phyloP scores from a whole-genome alignment of 2,888 invertebrate genomes.

The Heliconius charithonia region DNA sequence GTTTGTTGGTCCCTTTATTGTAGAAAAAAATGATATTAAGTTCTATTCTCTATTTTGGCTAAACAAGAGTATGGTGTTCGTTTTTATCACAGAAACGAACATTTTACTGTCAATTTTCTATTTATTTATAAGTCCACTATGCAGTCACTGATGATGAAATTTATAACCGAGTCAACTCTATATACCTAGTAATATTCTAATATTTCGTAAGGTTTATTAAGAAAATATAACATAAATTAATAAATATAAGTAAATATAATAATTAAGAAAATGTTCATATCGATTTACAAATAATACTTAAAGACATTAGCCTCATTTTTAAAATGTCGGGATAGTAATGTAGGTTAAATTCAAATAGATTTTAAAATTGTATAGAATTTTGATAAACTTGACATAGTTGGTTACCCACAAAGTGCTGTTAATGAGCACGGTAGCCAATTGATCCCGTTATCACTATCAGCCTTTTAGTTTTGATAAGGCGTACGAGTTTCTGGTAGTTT shows the following conservation, averaged over 20 bases:
- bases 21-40: neutral
- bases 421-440: conserved; percentile 50
- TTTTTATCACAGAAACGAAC: neutral
- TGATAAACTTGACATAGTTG: conserved; percentile 42
- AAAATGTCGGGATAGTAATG: neutral
- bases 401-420: conserved; percentile 35
- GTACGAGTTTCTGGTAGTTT: conserved; percentile 38
- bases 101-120: neutral
- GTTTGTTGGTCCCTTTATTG: neutral
- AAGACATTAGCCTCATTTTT: neutral
- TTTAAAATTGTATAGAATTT: neutral
- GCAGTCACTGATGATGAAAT: neutral
- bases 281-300: neutral
- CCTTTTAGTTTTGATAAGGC: conserved; percentile 49
- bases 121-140: neutral
- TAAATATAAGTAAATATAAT: neutral
- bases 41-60: neutral
- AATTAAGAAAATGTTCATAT: neutral
- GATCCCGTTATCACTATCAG: conserved; percentile 44
- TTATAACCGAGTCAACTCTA: neutral
- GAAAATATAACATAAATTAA: neutral
- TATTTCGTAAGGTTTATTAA: no score
- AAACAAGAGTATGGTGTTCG: neutral
- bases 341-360: neutral
- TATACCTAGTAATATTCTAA: neutral